Conservation (phyloP, 1,140 invertebrate genomes). For the Drosophila fuyamai region DNA sequence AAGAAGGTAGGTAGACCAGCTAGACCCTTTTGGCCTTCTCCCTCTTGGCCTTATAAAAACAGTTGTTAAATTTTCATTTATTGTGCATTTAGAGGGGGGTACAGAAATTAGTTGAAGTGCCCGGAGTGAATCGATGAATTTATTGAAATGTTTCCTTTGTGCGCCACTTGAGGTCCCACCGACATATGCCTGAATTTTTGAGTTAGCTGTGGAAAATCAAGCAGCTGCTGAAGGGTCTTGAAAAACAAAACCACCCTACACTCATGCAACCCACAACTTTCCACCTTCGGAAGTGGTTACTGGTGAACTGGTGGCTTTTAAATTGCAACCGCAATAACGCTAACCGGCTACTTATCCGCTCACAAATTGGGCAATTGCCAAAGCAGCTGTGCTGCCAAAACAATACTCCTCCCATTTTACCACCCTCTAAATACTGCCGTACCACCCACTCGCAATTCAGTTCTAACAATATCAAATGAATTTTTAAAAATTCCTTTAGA, state of each 20-base stretch:
- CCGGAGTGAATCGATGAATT: slow-evolving; percentile 64
- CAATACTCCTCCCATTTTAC: not conserved
- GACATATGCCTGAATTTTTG: slow-evolving; percentile 69
- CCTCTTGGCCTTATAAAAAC: slow-evolving; percentile 54
- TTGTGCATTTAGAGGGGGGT: slow-evolving; percentile 64
- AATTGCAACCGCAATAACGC: slow-evolving; percentile 57
- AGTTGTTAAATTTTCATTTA: slow-evolving; percentile 82
- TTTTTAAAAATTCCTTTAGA: slow-evolving; percentile 36
- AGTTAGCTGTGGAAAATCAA: slow-evolving; percentile 62
- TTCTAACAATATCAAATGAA: slow-evolving; percentile 23
- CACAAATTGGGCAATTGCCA: slow-evolving; percentile 58
- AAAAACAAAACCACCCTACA: slow-evolving; percentile 9
- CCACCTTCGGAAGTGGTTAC: slow-evolving; percentile 41
- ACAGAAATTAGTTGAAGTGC: slow-evolving; percentile 76
- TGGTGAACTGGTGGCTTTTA: slow-evolving; percentile 35
- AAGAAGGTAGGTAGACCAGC: slow-evolving; percentile 31
- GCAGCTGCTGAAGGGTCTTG: slow-evolving; percentile 58
- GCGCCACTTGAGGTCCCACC: slow-evolving; percentile 46
- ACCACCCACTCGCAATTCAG: not conserved
- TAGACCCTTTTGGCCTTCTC: slow-evolving; percentile 22
- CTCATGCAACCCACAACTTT: slow-evolving; percentile 29
- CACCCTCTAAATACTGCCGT: not conserved
- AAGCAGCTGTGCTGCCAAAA: slow-evolving; percentile 37
- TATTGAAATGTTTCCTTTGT: slow-evolving; percentile 77
- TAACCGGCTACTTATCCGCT: slow-evolving; percentile 37